phyloP scores from a whole-genome alignment of 2,888 invertebrate genomes.

The Diogma glabrata region DNA sequence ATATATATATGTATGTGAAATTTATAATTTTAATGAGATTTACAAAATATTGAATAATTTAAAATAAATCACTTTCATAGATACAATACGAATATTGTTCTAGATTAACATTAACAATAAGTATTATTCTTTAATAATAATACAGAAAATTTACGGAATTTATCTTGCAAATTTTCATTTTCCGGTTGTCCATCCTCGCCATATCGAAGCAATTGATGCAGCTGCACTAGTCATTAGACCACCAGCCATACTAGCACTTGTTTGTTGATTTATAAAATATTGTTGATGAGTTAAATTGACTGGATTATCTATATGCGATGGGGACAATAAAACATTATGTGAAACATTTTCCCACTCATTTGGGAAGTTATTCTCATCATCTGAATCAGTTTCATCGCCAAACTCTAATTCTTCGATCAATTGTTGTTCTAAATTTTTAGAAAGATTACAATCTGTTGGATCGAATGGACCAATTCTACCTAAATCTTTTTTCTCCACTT shows the following conservation, averaged over 20 bases:
- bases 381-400: slow-evolving; percentile 52
- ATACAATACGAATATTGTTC: too few species aligned
- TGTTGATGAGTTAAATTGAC: slow-evolving; percentile 15
- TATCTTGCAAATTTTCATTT: too few species aligned
- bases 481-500: slow-evolving; percentile 51
- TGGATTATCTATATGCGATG: slow-evolving; percentile 18
- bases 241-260: slow-evolving; percentile 48
- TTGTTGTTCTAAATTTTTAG: slow-evolving; percentile 47
- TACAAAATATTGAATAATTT: too few species aligned
- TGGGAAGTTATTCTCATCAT: slow-evolving; percentile 52
- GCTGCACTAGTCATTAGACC: slow-evolving; percentile 73
- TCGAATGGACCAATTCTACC: slow-evolving; percentile 60
- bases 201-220: slow-evolving; percentile 69
- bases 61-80: too few species aligned
- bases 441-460: slow-evolving; percentile 33
- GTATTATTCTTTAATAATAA: too few species aligned
- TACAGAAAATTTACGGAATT: too few species aligned
- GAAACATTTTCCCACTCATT: slow-evolving; percentile 71
- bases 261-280: slow-evolving; percentile 22
- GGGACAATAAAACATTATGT: slow-evolving; percentile 16
- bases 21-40: too few species aligned
- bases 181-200: slow-evolving; percentile 54
- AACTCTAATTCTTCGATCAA: slow-evolving; percentile 49
- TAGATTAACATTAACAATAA: too few species aligned
- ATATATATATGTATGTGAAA: too few species aligned